Conservation (phyloP, 2,888 invertebrate genomes). For the Agrochola lota region DNA sequence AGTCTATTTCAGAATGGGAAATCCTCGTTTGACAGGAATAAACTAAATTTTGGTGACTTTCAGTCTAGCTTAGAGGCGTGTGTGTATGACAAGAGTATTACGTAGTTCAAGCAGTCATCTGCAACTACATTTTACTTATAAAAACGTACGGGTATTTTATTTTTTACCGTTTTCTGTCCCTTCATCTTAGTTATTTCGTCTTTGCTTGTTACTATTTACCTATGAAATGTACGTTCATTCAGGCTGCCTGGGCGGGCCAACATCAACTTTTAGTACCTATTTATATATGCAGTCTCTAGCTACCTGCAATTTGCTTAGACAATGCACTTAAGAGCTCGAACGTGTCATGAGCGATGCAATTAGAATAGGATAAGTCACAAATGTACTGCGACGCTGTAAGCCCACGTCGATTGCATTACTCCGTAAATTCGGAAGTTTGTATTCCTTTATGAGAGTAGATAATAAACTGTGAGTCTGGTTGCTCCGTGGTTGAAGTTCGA, state of each 20-base stretch:
- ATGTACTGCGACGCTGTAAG: slow-evolving; percentile 48
- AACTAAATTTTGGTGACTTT: too few species aligned
- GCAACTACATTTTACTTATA: neutral
- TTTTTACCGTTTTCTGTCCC: neutral
- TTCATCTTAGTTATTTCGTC: neutral
- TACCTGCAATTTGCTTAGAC: slow-evolving; percentile 43
- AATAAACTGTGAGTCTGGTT: slow-evolving; percentile 61
- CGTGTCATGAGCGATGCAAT: slow-evolving; percentile 61
- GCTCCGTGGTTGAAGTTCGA: slow-evolving; percentile 46
- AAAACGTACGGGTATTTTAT: neutral
- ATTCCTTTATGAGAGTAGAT: slow-evolving; percentile 64
- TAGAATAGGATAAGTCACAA: slow-evolving; percentile 64
- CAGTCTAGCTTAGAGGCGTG: too few species aligned
- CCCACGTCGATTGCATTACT: slow-evolving; percentile 68
- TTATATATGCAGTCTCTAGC: slow-evolving; percentile 11
- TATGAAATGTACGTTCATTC: slow-evolving; percentile 1
- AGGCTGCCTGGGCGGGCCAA: neutral
- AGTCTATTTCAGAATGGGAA: too few species aligned
- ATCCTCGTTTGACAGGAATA: too few species aligned
- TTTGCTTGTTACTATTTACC: neutral
- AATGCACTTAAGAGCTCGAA: slow-evolving; percentile 48
- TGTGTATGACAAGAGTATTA: too few species aligned
- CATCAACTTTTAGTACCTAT: slow-evolving; percentile 29
- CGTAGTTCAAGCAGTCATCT: neutral
- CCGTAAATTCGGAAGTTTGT: slow-evolving; percentile 59